These are phyloP conservation scores for Probaryconus sp. DNA, from an alignment of 1,140 invertebrate species.

Conservation along the genomic window DNA sequence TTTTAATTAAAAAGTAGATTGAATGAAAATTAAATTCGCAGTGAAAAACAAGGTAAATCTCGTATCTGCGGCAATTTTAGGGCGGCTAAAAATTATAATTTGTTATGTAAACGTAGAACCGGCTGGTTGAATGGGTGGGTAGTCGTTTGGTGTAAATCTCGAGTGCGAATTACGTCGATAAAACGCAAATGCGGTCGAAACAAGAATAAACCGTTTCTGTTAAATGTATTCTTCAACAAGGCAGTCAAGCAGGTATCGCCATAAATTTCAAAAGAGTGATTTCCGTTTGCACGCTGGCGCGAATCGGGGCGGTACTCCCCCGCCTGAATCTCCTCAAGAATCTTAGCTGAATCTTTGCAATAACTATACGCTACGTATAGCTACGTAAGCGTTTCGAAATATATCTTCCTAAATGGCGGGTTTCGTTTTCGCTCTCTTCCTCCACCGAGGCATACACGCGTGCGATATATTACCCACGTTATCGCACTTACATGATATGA, in stretches of 20 bases:
- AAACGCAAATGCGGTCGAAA: slow-evolving; percentile 47
- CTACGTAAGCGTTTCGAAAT: slow-evolving; percentile 61
- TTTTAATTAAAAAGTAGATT: too few species aligned
- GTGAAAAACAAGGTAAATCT: background rate
- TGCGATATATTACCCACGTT: slow-evolving; percentile 55
- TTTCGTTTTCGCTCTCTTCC: slow-evolving; percentile 46
- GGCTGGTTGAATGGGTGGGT: background rate
- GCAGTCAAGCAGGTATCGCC: slow-evolving; percentile 24
- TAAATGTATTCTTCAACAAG: slow-evolving; percentile 39
- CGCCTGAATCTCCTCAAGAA: slow-evolving; percentile 41
- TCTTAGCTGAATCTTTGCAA: slow-evolving; percentile 62
- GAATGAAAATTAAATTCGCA: too few species aligned
- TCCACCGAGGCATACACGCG: slow-evolving; percentile 44
- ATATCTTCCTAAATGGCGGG: slow-evolving; percentile 67
- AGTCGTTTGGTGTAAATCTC: slow-evolving; percentile 27
- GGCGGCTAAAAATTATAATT: background rate
- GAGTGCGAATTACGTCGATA: slow-evolving; percentile 41
- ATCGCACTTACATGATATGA: slow-evolving; percentile 52
- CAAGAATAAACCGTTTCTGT: slow-evolving; percentile 53
- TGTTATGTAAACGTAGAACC: slow-evolving; percentile 2
- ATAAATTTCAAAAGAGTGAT: slow-evolving; percentile 65
- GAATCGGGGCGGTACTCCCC: slow-evolving; percentile 54
- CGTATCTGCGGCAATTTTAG: background rate
- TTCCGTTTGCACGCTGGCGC: slow-evolving; percentile 55
- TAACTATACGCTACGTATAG: slow-evolving; percentile 55